phyloP scores from a whole-genome alignment of 1,140 invertebrate species.

The Tetramorium alpestre region DNA sequence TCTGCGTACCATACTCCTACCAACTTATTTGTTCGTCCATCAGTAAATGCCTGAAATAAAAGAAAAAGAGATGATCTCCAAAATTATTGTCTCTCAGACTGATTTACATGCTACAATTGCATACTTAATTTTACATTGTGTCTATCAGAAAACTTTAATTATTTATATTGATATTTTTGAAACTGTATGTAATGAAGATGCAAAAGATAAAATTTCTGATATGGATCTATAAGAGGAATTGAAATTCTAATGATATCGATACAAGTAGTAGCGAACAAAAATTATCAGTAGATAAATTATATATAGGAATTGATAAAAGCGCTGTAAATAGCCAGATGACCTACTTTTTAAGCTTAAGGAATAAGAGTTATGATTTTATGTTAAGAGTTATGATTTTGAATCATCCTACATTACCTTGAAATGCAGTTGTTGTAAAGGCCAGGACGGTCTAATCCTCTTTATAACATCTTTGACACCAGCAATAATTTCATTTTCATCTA shows the following conservation, averaged over 20 bases:
- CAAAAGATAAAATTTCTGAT: too few relatives aligned
- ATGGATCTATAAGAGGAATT: too few relatives aligned
- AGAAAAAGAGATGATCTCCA: background rate
- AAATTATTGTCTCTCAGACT: too few relatives aligned
- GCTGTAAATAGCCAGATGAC: background rate
- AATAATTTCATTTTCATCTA: conserved; percentile 86
- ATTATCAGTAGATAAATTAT: conserved; percentile 10
- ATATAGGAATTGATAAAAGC: background rate
- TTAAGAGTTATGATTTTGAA: background rate
- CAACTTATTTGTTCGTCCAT: conserved; percentile 98
- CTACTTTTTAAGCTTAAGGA: background rate
- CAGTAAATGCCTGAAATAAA: conserved; percentile 93
- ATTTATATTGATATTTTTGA: too few relatives aligned
- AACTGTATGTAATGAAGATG: too few relatives aligned
- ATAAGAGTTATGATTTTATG: too few relatives aligned
- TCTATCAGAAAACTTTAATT: too few relatives aligned
- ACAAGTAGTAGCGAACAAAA: background rate
- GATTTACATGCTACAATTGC: too few relatives aligned
- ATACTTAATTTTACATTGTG: too few relatives aligned
- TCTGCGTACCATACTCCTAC: conserved; percentile 89
- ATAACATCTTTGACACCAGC: conserved; percentile 86
- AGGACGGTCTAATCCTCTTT: conserved; percentile 86
- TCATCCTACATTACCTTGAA: conserved; percentile 84
- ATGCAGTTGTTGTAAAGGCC: conserved; percentile 84
- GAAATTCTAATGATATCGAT: background rate